A percentile compares a stretch with the other conserved stretches of the same genome.
These are phyloP conservation scores for Sparus aurata DNA, from an alignment of 2,797 vertebrate species.

Conservation along the genomic window DNA sequence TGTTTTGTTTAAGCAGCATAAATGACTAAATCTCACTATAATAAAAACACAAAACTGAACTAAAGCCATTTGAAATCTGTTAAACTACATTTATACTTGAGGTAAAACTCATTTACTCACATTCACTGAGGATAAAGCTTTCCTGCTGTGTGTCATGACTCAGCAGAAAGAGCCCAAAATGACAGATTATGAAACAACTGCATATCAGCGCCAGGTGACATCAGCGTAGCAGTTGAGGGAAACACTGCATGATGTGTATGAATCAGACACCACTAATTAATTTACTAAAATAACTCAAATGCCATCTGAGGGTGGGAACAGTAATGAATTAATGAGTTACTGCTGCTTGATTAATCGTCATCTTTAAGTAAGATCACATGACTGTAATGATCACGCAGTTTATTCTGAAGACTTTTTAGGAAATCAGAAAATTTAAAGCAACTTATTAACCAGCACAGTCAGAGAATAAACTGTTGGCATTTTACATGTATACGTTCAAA, in stretches of 20 bases:
- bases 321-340: constrained; percentile 11
- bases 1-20: background rate
- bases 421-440: background rate
- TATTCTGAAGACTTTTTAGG: background rate
- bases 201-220: background rate
- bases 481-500: too few relatives aligned
- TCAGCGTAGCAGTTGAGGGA: background rate
- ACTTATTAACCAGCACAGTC: too few relatives aligned
- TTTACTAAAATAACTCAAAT: constrained; percentile 1
- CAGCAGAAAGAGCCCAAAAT: background rate
- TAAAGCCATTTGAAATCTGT: too few relatives aligned
- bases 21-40: too few relatives aligned
- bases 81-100: background rate
- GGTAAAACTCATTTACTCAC: background rate
- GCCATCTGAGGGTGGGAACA: constrained; percentile 2
- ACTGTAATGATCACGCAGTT: too few relatives aligned
- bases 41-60: background rate
- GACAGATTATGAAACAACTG: background rate
- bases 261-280: background rate
- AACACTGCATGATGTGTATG: background rate
- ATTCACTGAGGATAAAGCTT: background rate
- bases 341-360: background rate
- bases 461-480: too few relatives aligned
- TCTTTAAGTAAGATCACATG: background rate
- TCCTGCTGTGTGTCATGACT: background rate